Percentiles rank a stretch among this genome's conserved stretches.
These are phyloP conservation scores for Ellobium chinense DNA, from an alignment of 2,888 invertebrate genomes.

Conservation along the genomic window DNA sequence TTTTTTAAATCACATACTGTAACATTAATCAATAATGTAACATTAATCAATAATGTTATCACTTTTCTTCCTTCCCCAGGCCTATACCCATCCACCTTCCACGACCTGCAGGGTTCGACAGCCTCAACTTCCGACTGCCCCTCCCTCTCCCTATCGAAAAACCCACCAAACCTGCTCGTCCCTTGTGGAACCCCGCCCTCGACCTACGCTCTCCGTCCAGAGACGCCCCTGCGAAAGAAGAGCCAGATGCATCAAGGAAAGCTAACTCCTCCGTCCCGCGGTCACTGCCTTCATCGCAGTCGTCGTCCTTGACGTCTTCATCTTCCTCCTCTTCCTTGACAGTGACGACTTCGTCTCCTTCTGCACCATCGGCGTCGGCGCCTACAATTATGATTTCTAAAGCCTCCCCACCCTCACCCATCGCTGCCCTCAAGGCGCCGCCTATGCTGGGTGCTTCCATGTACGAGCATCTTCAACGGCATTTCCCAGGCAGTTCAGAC, in stretches of 20 bases:
- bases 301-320: background rate
- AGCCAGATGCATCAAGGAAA: background rate
- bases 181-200: conserved; percentile 40
- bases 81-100: conserved; percentile 40
- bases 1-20: too few species aligned
- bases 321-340: background rate
- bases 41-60: too few species aligned
- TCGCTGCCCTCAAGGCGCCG: background rate
- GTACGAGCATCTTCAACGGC: conserved; percentile 2
- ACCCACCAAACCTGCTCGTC: background rate
- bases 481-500: background rate
- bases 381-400: background rate
- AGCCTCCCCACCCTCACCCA: background rate
- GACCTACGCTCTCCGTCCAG: conserved; percentile 25
- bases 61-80: conserved; percentile 21
- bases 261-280: background rate
- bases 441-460: background rate
- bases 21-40: too few species aligned
- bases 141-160: background rate
- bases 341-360: background rate
- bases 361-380: background rate
- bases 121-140: background rate
- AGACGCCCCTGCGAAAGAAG: background rate
- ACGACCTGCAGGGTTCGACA: background rate
- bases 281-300: background rate